Percentiles rank a stretch among this genome's conserved stretches.
phyloP scores from a whole-genome alignment of 2,888 invertebrate genomes.

The Machimus atricapillus region DNA sequence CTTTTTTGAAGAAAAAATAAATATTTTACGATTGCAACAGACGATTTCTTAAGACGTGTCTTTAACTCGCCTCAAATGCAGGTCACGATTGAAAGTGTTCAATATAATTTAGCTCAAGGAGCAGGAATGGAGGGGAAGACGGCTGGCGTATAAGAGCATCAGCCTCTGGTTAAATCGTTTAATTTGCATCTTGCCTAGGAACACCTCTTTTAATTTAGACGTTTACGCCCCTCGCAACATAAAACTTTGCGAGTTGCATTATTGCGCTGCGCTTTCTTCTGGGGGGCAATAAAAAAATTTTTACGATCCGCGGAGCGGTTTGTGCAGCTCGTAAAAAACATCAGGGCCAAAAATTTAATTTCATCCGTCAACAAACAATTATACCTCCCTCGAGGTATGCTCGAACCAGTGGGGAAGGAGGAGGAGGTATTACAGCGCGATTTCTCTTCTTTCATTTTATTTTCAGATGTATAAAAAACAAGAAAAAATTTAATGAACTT shows the following conservation, averaged over 20 bases:
- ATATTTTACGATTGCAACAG: neutral
- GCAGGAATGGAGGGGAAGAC: too few species aligned
- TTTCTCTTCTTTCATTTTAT: neutral
- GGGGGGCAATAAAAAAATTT: neutral
- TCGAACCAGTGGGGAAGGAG: neutral
- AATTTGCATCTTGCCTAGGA: neutral
- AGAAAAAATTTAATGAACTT: conserved; percentile 1
- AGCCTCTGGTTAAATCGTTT: neutral
- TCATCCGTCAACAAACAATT: conserved; percentile 12
- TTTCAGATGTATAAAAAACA: neutral
- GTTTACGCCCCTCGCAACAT: neutral
- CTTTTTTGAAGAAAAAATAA: neutral
- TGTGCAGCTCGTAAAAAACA: neutral
- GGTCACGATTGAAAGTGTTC: neutral
- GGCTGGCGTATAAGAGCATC: neutral
- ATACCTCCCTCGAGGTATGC: neutral
- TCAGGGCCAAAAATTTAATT: conserved; percentile 6
- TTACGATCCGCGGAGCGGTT: conserved; percentile 7
- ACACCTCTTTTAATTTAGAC: conserved; percentile 17
- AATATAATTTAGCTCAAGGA: neutral
- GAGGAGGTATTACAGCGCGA: neutral
- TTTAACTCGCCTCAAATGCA: neutral
- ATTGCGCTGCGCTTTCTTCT: neutral
- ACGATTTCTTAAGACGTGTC: neutral
- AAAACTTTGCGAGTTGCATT: neutral